phyloP scores from a whole-genome alignment of 2,797 vertebrate genomes.

The Meda fulgida region DNA sequence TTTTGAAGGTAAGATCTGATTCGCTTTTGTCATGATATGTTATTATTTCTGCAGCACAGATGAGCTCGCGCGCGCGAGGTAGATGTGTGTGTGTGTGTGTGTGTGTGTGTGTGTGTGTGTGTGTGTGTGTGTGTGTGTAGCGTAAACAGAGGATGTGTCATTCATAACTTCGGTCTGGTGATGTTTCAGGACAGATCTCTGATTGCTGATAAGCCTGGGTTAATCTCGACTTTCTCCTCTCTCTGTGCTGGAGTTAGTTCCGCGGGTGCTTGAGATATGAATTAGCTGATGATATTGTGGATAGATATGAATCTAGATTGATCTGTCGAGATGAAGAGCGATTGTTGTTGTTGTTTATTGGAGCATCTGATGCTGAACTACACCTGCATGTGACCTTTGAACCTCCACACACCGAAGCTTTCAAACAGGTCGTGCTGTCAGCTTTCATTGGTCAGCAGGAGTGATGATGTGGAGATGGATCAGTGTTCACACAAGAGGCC shows the following conservation, averaged over 20 bases:
- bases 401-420: background rate
- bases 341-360: background rate
- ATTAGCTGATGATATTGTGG: background rate
- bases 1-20: conserved; percentile 62
- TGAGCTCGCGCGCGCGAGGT: background rate
- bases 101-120: background rate
- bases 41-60: background rate
- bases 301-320: background rate
- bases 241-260: background rate
- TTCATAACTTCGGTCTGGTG: background rate
- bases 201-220: background rate
- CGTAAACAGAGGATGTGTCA: background rate
- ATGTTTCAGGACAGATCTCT: background rate
- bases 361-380: background rate
- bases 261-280: background rate
- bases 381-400: conserved; percentile 23
- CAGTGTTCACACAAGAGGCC: background rate
- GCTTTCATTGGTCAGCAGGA: background rate
- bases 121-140: background rate
- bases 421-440: conserved; percentile 11
- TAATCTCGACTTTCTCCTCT: background rate
- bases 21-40: background rate
- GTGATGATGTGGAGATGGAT: background rate
- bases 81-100: background rate
- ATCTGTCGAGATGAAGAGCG: conserved; percentile 1